phyloP scores from a whole-genome alignment of 2,113 vertebrate species.

The Corapipo altera region DNA sequence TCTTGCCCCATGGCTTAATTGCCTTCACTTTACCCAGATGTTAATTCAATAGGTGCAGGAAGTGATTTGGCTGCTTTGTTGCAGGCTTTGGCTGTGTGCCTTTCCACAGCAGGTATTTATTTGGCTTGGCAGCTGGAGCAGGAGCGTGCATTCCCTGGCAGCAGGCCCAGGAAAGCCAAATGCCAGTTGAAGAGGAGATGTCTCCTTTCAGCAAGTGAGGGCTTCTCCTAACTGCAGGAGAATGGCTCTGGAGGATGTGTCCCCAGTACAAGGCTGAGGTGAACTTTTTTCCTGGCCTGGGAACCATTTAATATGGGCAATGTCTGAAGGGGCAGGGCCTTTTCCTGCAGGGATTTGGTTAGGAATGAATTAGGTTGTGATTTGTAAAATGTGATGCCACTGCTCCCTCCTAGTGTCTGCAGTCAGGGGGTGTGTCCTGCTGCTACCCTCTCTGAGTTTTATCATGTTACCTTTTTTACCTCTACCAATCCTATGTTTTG shows the following conservation, averaged over 20 bases:
- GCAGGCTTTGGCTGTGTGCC: neutral
- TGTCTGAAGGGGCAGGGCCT: neutral
- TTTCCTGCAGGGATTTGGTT: neutral
- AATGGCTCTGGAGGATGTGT: neutral
- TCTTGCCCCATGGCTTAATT: neutral
- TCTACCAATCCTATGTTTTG: neutral
- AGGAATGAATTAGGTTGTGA: neutral
- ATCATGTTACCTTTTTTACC: neutral
- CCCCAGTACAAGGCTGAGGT: neutral
- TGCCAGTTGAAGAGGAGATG: neutral
- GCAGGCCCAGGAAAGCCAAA: neutral
- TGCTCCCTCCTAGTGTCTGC: neutral
- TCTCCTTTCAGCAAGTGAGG: neutral
- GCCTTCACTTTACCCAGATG: neutral
- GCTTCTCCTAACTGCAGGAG: neutral
- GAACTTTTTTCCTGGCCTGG: neutral
- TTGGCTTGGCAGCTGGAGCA: neutral
- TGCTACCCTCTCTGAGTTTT: neutral
- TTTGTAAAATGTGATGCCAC: neutral
- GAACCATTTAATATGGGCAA: neutral
- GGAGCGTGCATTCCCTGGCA: neutral
- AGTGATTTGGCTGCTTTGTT: neutral
- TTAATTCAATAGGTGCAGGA: neutral
- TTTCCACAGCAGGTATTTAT: neutral
- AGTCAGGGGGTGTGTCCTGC: neutral